phyloP scores from a whole-genome alignment of 2,113 vertebrate genomes.

The Syngnathus floridae region DNA sequence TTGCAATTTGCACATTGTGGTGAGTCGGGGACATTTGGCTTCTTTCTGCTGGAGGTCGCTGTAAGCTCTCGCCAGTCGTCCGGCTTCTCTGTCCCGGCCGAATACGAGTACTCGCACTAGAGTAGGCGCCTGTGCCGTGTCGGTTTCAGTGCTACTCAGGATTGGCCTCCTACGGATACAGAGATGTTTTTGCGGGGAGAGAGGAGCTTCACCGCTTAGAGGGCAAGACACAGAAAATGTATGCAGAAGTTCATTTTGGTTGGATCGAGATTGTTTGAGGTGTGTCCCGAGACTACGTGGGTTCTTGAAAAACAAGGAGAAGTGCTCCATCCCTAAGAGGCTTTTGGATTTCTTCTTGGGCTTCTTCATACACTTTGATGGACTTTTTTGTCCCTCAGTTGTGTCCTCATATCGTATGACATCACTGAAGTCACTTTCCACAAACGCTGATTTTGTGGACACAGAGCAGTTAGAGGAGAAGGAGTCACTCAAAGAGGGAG shows the following conservation, averaged over 20 bases:
- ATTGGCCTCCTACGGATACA: slow-evolving; percentile 78
- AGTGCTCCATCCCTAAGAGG: slow-evolving; percentile 64
- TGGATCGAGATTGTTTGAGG: slow-evolving; percentile 68
- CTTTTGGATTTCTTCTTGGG: slow-evolving; percentile 60
- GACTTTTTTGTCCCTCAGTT: slow-evolving; percentile 58
- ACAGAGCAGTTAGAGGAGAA: slow-evolving; percentile 67
- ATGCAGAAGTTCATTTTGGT: slow-evolving; percentile 1
- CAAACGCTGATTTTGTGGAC: slow-evolving; percentile 77
- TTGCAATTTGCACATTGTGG: slow-evolving; percentile 81
- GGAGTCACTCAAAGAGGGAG: slow-evolving; percentile 70
- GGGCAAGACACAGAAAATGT: not conserved
- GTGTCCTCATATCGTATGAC: slow-evolving; percentile 73
- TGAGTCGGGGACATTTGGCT: slow-evolving; percentile 75
- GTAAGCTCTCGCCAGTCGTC: slow-evolving; percentile 87
- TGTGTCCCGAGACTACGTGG: slow-evolving; percentile 62
- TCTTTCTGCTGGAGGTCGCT: slow-evolving; percentile 81
- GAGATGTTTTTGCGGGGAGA: slow-evolving; percentile 50
- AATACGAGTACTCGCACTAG: slow-evolving; percentile 84
- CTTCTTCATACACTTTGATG: slow-evolving; percentile 35
- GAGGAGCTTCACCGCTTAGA: not conserved
- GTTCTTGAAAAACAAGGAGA: slow-evolving; percentile 78
- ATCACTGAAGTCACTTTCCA: slow-evolving; percentile 85
- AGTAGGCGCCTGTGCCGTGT: slow-evolving; percentile 30
- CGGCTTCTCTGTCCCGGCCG: slow-evolving; percentile 84
- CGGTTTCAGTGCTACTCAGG: slow-evolving; percentile 74